These are phyloP conservation scores for Oligia strigilis DNA, from an alignment of 2,888 invertebrate species.

Conservation along the genomic window DNA sequence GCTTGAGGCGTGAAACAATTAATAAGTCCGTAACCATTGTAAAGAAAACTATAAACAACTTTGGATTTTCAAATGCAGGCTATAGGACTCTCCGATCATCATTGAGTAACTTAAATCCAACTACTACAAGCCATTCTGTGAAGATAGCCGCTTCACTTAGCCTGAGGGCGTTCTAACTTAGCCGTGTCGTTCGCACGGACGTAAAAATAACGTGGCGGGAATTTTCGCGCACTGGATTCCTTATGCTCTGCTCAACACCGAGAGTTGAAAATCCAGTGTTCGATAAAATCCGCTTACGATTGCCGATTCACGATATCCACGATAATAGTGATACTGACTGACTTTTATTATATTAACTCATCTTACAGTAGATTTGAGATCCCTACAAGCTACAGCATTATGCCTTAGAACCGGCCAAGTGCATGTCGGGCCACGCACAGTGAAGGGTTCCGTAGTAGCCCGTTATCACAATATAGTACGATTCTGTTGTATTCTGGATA, in stretches of 20 bases:
- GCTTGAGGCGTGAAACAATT: background rate
- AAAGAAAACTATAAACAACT: background rate
- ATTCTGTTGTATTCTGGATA: no score
- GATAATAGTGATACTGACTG: background rate
- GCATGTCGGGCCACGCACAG: no score
- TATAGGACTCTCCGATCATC: background rate
- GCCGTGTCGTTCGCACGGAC: background rate
- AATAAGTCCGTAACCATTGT: background rate
- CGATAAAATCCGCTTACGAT: background rate
- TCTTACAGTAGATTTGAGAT: background rate
- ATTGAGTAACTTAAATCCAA: background rate
- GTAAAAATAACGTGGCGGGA: background rate
- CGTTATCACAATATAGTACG: no score
- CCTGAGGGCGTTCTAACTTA: background rate
- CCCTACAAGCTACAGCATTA: background rate
- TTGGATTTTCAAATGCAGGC: background rate
- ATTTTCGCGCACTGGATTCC: no score
- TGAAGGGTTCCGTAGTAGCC: no score
- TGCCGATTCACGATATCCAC: background rate
- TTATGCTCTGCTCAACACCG: background rate
- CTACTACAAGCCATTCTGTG: background rate
- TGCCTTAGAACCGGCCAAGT: no score
- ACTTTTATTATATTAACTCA: background rate
- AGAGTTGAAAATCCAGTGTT: background rate
- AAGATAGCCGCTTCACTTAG: background rate